phyloP scores from a whole-genome alignment of 2,888 invertebrate genomes.

The Ernsta delagoae region DNA sequence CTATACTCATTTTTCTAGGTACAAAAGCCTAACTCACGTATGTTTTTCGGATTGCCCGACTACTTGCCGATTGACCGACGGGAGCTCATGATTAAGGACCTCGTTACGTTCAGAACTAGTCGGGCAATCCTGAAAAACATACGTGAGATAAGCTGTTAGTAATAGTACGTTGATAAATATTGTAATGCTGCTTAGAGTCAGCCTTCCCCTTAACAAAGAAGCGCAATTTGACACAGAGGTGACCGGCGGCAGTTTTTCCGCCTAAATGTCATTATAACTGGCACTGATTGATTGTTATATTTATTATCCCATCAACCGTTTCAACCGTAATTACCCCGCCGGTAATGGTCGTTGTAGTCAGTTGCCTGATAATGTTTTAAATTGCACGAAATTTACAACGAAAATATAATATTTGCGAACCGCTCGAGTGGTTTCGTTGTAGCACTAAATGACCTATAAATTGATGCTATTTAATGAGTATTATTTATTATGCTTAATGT shows the following conservation, averaged over 20 bases:
- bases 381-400: slow-evolving; percentile 35
- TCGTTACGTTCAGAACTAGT: too few relatives aligned
- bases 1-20: too few relatives aligned
- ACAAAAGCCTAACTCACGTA: too few relatives aligned
- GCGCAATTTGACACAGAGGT: slow-evolving; percentile 61
- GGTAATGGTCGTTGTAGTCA: slow-evolving; percentile 25
- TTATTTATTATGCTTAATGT: slow-evolving; percentile 6
- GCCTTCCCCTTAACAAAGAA: slow-evolving; percentile 49
- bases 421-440: slow-evolving; percentile 5
- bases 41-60: too few relatives aligned
- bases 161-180: too few relatives aligned
- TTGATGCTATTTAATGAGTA: slow-evolving; percentile 6
- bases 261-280: slow-evolving; percentile 68
- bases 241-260: slow-evolving; percentile 57
- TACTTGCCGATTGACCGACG: too few relatives aligned
- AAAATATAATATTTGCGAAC: slow-evolving; percentile 28
- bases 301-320: slow-evolving; percentile 52
- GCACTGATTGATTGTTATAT: slow-evolving; percentile 71
- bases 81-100: too few relatives aligned
- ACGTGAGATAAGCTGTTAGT: too few relatives aligned
- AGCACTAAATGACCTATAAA: slow-evolving; percentile 13
- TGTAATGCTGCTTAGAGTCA: neutral
- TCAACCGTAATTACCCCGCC: slow-evolving; percentile 42
- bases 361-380: slow-evolving; percentile 37
- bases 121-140: too few relatives aligned